A percentile compares a stretch with the other conserved stretches of the same genome.
phyloP scores from a whole-genome alignment of 2,888 invertebrate species.

The Salticus scenicus region DNA sequence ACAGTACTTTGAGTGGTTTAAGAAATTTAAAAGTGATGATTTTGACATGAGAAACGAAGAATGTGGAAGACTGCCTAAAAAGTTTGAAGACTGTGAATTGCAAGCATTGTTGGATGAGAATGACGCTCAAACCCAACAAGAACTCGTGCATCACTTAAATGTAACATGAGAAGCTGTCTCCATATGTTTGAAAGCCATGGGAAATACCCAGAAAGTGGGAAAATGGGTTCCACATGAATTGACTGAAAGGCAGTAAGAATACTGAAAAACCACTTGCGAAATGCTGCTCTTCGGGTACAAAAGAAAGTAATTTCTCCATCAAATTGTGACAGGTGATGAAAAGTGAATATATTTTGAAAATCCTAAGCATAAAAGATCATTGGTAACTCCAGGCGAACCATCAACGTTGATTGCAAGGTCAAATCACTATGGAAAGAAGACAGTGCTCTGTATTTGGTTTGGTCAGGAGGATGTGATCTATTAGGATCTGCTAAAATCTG shows the following conservation, averaged over 20 bases:
- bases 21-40: not conserved
- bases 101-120: no score
- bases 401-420: slow-evolving; percentile 16
- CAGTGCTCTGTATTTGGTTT: slow-evolving; percentile 18
- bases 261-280: not conserved
- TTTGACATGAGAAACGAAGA: slow-evolving; percentile 10
- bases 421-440: slow-evolving; percentile 15
- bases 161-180: no score
- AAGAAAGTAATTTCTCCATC: not conserved
- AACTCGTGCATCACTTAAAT: no score
- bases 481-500: slow-evolving; percentile 40
- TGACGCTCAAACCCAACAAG: no score
- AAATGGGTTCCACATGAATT: no score
- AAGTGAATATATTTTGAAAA: no score
- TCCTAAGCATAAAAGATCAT: slow-evolving; percentile 24
- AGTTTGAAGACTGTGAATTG: no score
- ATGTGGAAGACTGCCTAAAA: not conserved
- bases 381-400: not conserved
- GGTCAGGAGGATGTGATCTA: slow-evolving; percentile 27
- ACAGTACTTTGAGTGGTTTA: not conserved
- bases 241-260: no score
- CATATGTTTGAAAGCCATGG: no score
- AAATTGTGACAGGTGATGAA: no score
- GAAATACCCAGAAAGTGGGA: no score
- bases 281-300: not conserved